Evolutionary conservation across 2,113 vertebrate genomes (phyloP).

Genomic region (Aplodontia rufa): DNA sequence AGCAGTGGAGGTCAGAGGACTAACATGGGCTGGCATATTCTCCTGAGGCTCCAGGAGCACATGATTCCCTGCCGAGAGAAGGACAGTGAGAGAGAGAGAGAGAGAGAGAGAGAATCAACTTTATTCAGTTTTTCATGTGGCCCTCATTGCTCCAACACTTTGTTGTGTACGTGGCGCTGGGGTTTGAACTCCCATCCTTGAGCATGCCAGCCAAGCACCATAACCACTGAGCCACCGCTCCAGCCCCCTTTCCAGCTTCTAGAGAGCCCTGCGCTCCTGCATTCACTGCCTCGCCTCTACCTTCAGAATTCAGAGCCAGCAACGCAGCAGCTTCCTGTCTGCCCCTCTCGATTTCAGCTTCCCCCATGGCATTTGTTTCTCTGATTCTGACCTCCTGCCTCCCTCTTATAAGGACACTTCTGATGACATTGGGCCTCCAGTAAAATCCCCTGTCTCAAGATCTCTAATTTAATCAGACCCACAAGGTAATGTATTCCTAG

Average conservation of each 20-base stretch:
- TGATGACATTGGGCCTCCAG: not conserved
- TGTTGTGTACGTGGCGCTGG: no score
- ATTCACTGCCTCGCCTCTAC: not conserved
- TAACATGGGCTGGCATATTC: not conserved
- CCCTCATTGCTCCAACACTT: no score
- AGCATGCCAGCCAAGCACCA: no score
- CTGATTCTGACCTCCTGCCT: not conserved
- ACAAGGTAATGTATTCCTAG: not conserved
- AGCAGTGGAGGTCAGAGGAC: not conserved
- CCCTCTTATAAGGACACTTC: not conserved
- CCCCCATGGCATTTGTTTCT: not conserved
- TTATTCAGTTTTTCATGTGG: no score
- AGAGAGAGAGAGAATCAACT: no score
- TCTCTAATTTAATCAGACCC: not conserved
- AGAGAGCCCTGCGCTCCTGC: not conserved
- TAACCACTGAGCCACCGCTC: no score
- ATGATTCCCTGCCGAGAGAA: not conserved
- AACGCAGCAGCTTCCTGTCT: fast-evolving
- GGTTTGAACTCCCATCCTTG: no score
- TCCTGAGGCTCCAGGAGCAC: not conserved
- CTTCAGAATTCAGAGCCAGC: not conserved
- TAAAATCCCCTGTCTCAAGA: not conserved
- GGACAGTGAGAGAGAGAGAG: no score
- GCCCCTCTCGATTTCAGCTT: not conserved
- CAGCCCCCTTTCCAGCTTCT: not conserved